phyloP scores from a whole-genome alignment of 2,888 invertebrate genomes.

The Tetragonula carbonaria region DNA sequence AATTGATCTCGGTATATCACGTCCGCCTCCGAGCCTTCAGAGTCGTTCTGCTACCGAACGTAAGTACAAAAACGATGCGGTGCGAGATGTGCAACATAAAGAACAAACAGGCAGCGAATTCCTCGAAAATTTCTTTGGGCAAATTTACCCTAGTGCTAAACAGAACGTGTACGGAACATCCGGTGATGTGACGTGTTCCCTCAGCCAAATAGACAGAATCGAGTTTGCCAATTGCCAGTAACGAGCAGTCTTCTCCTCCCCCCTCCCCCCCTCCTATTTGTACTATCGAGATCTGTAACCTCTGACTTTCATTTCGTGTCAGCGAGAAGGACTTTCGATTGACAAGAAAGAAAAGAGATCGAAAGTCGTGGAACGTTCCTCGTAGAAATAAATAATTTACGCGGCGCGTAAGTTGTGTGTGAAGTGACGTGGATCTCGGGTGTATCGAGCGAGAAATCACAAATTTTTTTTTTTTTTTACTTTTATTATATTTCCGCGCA shows the following conservation, averaged over 20 bases:
- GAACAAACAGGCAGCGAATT: constrained; percentile 29
- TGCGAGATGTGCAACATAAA: constrained; percentile 44
- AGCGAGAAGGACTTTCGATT: too few relatives aligned
- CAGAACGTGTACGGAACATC: too few relatives aligned
- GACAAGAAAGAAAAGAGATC: background rate
- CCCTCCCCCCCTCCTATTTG: too few relatives aligned
- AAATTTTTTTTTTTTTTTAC: constrained; percentile 45
- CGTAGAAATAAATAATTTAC: background rate
- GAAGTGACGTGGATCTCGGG: constrained; percentile 7
- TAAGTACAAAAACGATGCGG: background rate
- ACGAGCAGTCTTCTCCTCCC: background rate
- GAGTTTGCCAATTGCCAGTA: background rate
- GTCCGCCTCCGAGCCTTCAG: too few relatives aligned
- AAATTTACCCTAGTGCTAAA: background rate
- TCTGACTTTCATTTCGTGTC: too few relatives aligned
- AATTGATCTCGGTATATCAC: too few relatives aligned
- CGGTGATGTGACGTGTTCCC: too few relatives aligned
- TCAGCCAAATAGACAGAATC: background rate
- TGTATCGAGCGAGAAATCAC: background rate
- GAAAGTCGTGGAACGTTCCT: background rate
- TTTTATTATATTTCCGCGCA: constrained; percentile 79
- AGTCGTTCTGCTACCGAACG: too few relatives aligned
- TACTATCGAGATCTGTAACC: background rate
- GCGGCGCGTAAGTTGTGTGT: background rate
- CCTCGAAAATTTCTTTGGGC: background rate